These are phyloP conservation scores for Drosophila subquinaria DNA, from an alignment of 2,888 invertebrate species.

Conservation along the genomic window DNA sequence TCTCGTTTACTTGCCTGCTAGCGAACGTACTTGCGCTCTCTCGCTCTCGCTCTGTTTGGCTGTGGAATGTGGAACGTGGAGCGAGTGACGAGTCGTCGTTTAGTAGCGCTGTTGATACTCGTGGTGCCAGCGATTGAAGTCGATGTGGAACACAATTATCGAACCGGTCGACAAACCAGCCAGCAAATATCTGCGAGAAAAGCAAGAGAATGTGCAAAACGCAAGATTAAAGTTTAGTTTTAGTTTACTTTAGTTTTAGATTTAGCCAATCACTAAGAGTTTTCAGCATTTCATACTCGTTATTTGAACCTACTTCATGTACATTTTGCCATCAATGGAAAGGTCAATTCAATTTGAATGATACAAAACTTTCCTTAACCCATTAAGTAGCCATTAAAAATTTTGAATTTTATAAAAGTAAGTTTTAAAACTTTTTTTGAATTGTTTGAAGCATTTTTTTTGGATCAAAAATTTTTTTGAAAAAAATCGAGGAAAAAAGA, in stretches of 20 bases:
- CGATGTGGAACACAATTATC: constrained; percentile 99
- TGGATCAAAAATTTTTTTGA: no score
- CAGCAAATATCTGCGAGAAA: constrained; percentile 92
- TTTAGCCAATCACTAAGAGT: background rate
- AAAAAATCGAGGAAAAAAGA: no score
- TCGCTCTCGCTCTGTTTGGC: background rate
- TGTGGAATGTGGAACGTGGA: constrained; percentile 15
- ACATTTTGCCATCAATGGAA: no score
- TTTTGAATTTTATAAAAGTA: no score
- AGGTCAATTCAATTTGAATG: no score
- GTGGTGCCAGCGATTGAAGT: constrained; percentile 99
- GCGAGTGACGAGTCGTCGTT: constrained; percentile 13
- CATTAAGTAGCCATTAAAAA: no score
- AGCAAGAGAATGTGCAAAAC: background rate
- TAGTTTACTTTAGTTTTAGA: background rate
- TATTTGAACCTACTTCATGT: no score
- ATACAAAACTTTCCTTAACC: no score
- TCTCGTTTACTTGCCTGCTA: constrained; percentile 45
- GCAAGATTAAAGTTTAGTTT: constrained; percentile 1
- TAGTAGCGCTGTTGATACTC: constrained; percentile 97
- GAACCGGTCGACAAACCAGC: constrained; percentile 99
- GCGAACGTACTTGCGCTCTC: background rate
- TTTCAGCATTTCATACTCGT: no score
- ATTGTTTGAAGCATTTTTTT: no score
- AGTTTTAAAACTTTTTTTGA: no score